phyloP scores from a whole-genome alignment of 2,113 vertebrate species.

The Thalassarche chlororhynchos region DNA sequence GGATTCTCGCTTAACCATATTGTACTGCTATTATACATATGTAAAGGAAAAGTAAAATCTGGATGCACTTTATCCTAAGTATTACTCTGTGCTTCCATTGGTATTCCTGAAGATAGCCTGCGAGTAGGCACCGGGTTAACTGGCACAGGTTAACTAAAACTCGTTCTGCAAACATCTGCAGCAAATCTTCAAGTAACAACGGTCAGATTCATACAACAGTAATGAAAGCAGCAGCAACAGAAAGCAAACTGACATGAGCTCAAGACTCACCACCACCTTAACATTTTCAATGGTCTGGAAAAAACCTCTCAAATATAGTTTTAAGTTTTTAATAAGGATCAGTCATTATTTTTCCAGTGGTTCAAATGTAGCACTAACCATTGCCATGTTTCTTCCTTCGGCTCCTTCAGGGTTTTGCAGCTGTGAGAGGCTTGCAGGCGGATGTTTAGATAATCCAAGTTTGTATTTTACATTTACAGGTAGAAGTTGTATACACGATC shows the following conservation, averaged over 20 bases:
- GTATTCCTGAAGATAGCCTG: background rate
- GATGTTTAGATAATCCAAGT: constrained; percentile 57
- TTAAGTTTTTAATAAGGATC: constrained; percentile 20
- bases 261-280: background rate
- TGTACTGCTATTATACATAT: background rate
- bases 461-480: constrained; percentile 64
- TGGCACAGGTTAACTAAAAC: background rate
- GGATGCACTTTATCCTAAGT: background rate
- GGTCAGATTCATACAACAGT: background rate
- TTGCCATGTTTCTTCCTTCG: background rate
- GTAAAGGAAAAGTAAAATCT: background rate
- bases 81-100: background rate
- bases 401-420: constrained; percentile 39
- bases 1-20: background rate
- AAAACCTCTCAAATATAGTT: constrained; percentile 25
- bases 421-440: constrained; percentile 4
- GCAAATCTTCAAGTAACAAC: background rate
- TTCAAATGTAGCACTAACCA: background rate
- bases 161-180: background rate
- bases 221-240: background rate
- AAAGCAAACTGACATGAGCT: background rate
- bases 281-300: constrained; percentile 40
- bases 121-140: background rate
- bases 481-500: constrained; percentile 53
- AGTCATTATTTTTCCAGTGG: constrained; percentile 49